Percentiles rank a stretch among this genome's conserved stretches.
These are phyloP conservation scores for Lateolabrax maculatus DNA, from an alignment of 2,797 vertebrate genomes.

Conservation along the genomic window DNA sequence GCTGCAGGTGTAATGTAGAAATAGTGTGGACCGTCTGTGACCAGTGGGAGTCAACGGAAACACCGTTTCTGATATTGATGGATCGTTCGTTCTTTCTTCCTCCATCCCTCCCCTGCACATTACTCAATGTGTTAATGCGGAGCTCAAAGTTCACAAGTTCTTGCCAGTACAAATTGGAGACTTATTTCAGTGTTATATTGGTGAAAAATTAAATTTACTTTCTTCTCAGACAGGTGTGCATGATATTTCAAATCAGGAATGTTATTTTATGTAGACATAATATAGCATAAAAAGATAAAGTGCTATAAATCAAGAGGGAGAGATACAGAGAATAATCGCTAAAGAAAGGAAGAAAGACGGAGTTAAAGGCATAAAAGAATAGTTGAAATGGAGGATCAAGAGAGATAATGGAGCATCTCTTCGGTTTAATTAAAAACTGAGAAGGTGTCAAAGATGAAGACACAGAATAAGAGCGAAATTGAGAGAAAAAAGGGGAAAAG, in stretches of 20 bases:
- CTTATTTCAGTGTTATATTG: background rate
- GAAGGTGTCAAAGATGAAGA: constrained; percentile 12
- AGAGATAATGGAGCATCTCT: constrained; percentile 44
- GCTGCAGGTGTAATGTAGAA: constrained; percentile 13
- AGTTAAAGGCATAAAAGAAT: background rate
- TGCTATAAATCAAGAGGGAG: background rate
- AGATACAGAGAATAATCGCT: background rate
- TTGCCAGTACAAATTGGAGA: background rate
- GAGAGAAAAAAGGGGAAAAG: background rate
- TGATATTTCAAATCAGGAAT: background rate
- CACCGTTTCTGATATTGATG: too few relatives aligned
- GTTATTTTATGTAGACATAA: background rate
- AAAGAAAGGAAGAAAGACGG: background rate
- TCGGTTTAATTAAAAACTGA: constrained; percentile 51
- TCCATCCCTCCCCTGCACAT: background rate
- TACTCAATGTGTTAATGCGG: constrained; percentile 5
- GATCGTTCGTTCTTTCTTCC: background rate
- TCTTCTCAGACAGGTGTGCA: constrained; percentile 9
- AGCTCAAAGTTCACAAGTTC: constrained; percentile 1
- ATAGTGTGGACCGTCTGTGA: background rate
- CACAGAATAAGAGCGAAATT: background rate
- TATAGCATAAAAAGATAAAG: background rate
- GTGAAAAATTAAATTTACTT: constrained; percentile 14
- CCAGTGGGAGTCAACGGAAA: background rate
- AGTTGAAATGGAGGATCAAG: constrained; percentile 7